Conservation (phyloP, 2,113 vertebrate species). For the Nestor notabilis region DNA sequence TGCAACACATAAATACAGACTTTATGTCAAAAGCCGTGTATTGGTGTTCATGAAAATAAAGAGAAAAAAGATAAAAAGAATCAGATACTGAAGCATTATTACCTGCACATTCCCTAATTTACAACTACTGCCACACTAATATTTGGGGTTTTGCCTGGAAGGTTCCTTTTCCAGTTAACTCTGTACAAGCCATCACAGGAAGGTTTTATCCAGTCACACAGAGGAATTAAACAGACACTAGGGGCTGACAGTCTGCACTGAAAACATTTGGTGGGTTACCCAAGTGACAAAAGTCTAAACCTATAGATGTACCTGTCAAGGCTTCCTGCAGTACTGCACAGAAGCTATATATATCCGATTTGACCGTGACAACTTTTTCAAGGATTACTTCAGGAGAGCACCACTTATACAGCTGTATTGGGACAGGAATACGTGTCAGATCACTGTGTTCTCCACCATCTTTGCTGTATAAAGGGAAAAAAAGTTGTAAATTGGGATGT, state of each 20-base stretch:
- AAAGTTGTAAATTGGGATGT: neutral
- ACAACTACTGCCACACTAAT: neutral
- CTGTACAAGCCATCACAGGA: neutral
- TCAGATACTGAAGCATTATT: neutral
- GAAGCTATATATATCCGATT: conserved; percentile 78
- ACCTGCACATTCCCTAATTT: neutral
- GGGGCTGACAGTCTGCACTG: neutral
- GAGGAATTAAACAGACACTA: neutral
- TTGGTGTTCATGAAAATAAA: neutral
- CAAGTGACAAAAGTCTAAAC: neutral
- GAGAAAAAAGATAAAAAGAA: neutral
- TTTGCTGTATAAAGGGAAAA: conserved; percentile 51
- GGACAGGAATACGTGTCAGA: conserved; percentile 70
- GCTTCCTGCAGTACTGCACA: conserved; percentile 78
- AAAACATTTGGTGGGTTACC: neutral
- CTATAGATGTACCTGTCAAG: conserved; percentile 72
- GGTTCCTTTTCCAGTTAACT: neutral
- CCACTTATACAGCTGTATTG: conserved; percentile 77
- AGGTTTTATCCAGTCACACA: neutral
- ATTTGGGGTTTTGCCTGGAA: neutral
- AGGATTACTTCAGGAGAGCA: conserved; percentile 79
- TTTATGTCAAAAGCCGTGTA: neutral
- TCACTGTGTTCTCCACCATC: conserved; percentile 66
- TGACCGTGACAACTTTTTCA: conserved; percentile 41
- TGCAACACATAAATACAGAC: conserved; percentile 34